Conservation (phyloP, 2,888 invertebrate genomes). For the Dicycla oo region DNA sequence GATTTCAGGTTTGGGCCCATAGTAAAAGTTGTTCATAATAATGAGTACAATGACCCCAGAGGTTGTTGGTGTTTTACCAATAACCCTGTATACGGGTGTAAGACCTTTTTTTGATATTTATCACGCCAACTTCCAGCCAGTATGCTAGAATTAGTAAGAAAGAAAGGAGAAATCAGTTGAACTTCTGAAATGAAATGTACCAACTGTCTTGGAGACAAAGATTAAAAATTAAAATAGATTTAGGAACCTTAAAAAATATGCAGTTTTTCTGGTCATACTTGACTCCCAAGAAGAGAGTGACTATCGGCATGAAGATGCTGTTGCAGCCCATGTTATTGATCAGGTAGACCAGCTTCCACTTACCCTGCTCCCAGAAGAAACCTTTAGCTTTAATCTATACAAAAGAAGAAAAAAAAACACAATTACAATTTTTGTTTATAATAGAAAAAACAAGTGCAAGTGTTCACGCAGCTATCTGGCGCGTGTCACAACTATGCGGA, state of each 20-base stretch:
- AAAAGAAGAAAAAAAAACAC: too few species aligned
- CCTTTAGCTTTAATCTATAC: background rate
- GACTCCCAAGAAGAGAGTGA: background rate
- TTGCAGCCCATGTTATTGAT: constrained; percentile 16
- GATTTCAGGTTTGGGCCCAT: too few species aligned
- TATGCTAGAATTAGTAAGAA: background rate
- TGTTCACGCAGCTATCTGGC: too few species aligned
- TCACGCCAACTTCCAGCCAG: background rate
- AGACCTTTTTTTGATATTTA: background rate
- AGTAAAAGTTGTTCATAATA: too few species aligned
- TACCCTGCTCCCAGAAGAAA: constrained; percentile 11
- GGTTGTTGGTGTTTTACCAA: too few species aligned
- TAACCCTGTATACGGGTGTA: too few species aligned
- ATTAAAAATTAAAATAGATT: background rate
- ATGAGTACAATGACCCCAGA: too few species aligned
- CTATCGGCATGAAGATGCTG: constrained; percentile 1
- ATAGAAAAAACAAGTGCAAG: too few species aligned
- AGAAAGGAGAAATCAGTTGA: background rate
- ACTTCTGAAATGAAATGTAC: background rate
- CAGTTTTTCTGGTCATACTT: constrained; percentile 8
- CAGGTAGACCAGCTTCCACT: constrained; percentile 21
- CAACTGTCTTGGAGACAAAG: background rate
- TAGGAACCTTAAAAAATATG: background rate
- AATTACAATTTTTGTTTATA: background rate
- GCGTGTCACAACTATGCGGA: too few species aligned